phyloP scores from a whole-genome alignment of 2,888 invertebrate genomes.

The Coelopa pilipes region DNA sequence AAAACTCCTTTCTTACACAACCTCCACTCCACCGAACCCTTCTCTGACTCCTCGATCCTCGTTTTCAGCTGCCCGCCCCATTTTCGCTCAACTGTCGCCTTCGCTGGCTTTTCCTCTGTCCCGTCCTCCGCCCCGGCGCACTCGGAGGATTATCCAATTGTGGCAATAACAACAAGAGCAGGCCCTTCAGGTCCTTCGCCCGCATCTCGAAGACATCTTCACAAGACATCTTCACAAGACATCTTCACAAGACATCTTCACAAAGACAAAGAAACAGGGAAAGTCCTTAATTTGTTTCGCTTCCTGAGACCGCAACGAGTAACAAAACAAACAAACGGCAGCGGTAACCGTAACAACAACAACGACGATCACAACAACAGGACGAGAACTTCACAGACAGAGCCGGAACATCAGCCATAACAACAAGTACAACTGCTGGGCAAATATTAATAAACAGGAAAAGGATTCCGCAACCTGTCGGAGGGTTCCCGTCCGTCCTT shows the following conservation, averaged over 20 bases:
- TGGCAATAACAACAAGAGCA: no score
- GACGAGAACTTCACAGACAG: not conserved
- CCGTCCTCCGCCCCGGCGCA: no score
- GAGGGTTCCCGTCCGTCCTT: not conserved
- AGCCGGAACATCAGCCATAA: not conserved
- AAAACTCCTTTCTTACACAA: no score
- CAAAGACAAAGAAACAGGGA: not conserved
- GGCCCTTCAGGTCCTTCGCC: no score
- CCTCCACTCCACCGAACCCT: no score
- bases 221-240: not conserved
- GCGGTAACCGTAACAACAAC: not conserved
- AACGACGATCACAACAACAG: not conserved
- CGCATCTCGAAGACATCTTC: not conserved
- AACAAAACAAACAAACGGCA: not conserved
- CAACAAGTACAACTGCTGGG: not conserved
- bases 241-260: not conserved
- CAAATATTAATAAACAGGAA: conserved; percentile 8
- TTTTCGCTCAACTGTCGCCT: no score
- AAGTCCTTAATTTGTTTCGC: not conserved
- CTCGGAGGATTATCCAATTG: no score
- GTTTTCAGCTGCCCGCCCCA: no score
- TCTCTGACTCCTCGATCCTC: no score
- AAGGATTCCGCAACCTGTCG: conserved; percentile 8
- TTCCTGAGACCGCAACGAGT: not conserved
- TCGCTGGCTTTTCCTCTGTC: no score